phyloP scores from a whole-genome alignment of 2,888 invertebrate species.

The Piscicola geometra region DNA sequence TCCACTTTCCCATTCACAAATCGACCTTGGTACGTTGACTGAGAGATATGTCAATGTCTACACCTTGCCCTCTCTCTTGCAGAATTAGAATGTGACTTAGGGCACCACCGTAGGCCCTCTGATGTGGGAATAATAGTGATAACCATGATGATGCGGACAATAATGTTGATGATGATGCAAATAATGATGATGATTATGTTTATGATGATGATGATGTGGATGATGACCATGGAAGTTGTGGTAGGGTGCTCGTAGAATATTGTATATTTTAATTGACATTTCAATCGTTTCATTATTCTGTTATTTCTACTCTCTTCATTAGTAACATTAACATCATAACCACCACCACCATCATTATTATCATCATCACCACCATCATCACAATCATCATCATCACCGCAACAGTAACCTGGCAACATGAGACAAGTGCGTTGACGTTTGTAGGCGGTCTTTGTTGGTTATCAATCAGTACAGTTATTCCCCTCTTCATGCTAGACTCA shows the following conservation, averaged over 20 bases:
- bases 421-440: constrained; percentile 3
- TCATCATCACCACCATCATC: background rate
- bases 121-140: no score
- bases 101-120: background rate
- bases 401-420: constrained; percentile 23
- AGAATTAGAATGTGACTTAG: background rate
- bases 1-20: no score
- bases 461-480: constrained; percentile 25
- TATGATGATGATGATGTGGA: no score
- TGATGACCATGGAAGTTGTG: no score
- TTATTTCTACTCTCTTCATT: background rate
- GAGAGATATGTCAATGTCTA: background rate
- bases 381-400: constrained; percentile 2
- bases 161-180: no score
- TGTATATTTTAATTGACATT: no score
- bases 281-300: background rate
- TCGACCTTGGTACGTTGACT: background rate
- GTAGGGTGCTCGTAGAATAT: no score
- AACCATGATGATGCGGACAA: no score
- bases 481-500: constrained; percentile 16
- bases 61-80: background rate
- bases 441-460: background rate
- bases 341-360: no score
- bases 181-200: no score
- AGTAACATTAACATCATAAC: no score